These are phyloP conservation scores for Calosoma granatense DNA, from an alignment of 1,140 invertebrate genomes.

Conservation along the genomic window DNA sequence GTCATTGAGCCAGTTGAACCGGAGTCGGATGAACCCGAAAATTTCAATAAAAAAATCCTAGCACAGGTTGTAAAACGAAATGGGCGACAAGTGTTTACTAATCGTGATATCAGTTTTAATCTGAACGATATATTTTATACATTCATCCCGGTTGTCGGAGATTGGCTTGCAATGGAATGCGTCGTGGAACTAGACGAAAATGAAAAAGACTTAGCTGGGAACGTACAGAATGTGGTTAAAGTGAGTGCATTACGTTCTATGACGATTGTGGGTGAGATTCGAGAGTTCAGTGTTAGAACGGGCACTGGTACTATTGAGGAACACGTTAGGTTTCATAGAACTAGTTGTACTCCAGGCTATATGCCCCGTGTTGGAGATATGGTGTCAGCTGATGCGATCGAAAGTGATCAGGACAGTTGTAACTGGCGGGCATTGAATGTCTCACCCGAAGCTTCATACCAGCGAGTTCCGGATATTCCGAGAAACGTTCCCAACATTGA, in stretches of 20 bases:
- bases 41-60: too few species aligned
- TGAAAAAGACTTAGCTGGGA: slow-evolving; percentile 35
- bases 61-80: too few species aligned
- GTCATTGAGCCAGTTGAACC: too few species aligned
- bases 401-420: slow-evolving; percentile 63
- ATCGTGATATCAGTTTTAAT: too few species aligned
- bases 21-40: too few species aligned
- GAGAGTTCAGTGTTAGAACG: slow-evolving; percentile 36
- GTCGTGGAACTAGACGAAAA: slow-evolving; percentile 38
- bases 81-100: too few species aligned
- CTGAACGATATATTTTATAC: too few species aligned
- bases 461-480: too few species aligned
- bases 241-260: slow-evolving; percentile 44
- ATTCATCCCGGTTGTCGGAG: slow-evolving; percentile 46
- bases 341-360: slow-evolving; percentile 39
- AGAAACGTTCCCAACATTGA: too few species aligned
- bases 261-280: slow-evolving; percentile 39
- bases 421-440: too few species aligned
- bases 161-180: slow-evolving; percentile 49
- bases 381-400: slow-evolving; percentile 50
- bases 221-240: slow-evolving; percentile 45
- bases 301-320: slow-evolving; percentile 40
- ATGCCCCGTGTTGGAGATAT: slow-evolving; percentile 43
- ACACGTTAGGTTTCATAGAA: slow-evolving; percentile 43
- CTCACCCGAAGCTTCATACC: too few species aligned